Conservation (phyloP, 2,888 invertebrate species). For the Megamerina dolium region DNA sequence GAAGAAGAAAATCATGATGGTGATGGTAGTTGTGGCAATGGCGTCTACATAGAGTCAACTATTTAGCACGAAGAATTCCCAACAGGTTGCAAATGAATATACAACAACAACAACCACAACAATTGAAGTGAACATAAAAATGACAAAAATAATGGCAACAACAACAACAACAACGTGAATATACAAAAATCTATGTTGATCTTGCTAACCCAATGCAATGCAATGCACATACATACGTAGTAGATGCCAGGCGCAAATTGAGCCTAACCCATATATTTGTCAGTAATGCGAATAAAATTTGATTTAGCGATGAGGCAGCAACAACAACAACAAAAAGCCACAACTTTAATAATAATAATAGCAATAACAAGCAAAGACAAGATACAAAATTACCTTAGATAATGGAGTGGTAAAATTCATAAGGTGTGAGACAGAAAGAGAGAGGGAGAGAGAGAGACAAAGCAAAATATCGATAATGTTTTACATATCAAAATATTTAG, state of each 20-base stretch:
- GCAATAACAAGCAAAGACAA: slow-evolving; percentile 19
- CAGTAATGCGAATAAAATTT: slow-evolving; percentile 40
- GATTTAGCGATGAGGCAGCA: slow-evolving; percentile 30
- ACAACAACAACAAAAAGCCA: too few species aligned
- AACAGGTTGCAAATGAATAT: slow-evolving; percentile 24
- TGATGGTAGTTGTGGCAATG: too few species aligned
- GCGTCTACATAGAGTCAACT: slow-evolving; percentile 18
- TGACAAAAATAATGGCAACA: slow-evolving; percentile 10
- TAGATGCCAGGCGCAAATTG: slow-evolving; percentile 16
- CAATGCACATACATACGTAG: neutral
- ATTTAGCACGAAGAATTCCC: slow-evolving; percentile 25
- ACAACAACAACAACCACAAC: slow-evolving; percentile 7
- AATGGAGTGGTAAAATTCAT: neutral
- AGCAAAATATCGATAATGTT: slow-evolving; percentile 1
- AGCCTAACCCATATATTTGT: slow-evolving; percentile 45
- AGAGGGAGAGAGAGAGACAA: neutral
- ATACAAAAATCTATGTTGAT: slow-evolving; percentile 18
- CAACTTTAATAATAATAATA: too few species aligned
- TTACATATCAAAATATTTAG: slow-evolving; percentile 15
- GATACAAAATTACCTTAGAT: neutral
- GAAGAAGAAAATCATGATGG: too few species aligned
- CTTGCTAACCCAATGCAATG: slow-evolving; percentile 20
- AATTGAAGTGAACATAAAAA: slow-evolving; percentile 6
- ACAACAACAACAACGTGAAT: slow-evolving; percentile 10
- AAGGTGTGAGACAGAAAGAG: neutral